These are phyloP conservation scores for Drepana falcataria DNA, from an alignment of 2,888 invertebrate species.

Conservation along the genomic window DNA sequence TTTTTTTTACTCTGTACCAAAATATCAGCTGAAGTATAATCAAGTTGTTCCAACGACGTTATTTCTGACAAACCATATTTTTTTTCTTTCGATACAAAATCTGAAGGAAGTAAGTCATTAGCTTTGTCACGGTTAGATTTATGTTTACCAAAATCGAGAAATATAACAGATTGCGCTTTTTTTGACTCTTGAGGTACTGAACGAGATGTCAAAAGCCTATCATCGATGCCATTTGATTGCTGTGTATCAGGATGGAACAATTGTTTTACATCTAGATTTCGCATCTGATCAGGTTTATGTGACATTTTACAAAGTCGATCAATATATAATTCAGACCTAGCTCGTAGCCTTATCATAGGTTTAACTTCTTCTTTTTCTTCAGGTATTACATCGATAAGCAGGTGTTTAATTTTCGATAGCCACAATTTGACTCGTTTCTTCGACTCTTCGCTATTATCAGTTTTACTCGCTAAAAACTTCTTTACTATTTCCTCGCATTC, in stretches of 20 bases:
- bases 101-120: background rate
- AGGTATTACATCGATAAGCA: slow-evolving; percentile 16
- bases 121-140: background rate
- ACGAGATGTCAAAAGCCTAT: slow-evolving; percentile 2
- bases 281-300: background rate
- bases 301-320: slow-evolving; percentile 7
- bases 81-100: background rate
- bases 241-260: slow-evolving; percentile 1
- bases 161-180: background rate
- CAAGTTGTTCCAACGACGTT: background rate
- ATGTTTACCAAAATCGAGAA: background rate
- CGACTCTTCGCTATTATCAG: slow-evolving; percentile 25
- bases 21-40: background rate
- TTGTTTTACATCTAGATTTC: slow-evolving; percentile 2
- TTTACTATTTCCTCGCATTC: slow-evolving; percentile 40
- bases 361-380: slow-evolving; percentile 9
- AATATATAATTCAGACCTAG: slow-evolving; percentile 16
- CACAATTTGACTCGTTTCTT: slow-evolving; percentile 25
- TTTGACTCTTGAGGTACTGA: background rate
- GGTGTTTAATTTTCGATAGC: slow-evolving; percentile 24
- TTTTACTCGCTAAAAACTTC: slow-evolving; percentile 34
- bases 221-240: background rate
- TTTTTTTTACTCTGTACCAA: background rate
- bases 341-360: slow-evolving; percentile 2
- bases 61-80: background rate